Base-by-base conservation (phyloP, 2,888 invertebrate species). In the Zygaena filipendulae region DNA sequence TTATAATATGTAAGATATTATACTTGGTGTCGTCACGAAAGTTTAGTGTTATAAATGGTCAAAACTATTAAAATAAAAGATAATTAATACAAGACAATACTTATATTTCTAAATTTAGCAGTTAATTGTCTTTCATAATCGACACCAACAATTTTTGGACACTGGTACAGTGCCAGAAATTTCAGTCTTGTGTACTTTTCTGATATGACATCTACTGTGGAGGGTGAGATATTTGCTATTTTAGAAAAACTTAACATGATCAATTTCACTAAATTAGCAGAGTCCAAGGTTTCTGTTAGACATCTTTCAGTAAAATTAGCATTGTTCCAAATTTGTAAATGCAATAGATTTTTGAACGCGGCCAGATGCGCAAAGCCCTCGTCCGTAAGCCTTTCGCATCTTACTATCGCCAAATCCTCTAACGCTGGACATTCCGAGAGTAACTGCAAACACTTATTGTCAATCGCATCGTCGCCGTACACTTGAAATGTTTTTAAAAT, bases 241-340 rank as follows among this genome's bases (percentile, higher is more conserved):
- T 60, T 61, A 10, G 80, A 79, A 2, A 81, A 46, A 42, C 79
- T 79, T 32, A 81, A 52, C 33, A 67, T 68, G 35, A 56, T 49
- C 27, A 81, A 37, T 34, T 49, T 60, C 9, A 54, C 36, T 27
- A 75, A 47, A 33, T 46, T 50, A 2, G 58, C 49, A 38, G 59
- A 55, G n/a, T 55, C 48, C 13, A 81, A 49, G 21, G 66, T 63
- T 35, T 43, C 52, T 3, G 61, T 38, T 21, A 81, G 48, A 34
- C 45, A 58, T 3, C 30, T 39, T 48, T 77, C 71, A 11, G 67
- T 54, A 40, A 81, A 80, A 26, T 51, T 55, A 2, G 31, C 35
- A 42, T 77, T 81, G 41, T 80, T 77, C 80, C 80, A 81, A 35
- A 81, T 50, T 38, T 69, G 70, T 37, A 81, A 50, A 38, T 62